Evolutionary conservation across 2,888 invertebrate species (phyloP).

Genomic region (Nomada fabriciana): DNA sequence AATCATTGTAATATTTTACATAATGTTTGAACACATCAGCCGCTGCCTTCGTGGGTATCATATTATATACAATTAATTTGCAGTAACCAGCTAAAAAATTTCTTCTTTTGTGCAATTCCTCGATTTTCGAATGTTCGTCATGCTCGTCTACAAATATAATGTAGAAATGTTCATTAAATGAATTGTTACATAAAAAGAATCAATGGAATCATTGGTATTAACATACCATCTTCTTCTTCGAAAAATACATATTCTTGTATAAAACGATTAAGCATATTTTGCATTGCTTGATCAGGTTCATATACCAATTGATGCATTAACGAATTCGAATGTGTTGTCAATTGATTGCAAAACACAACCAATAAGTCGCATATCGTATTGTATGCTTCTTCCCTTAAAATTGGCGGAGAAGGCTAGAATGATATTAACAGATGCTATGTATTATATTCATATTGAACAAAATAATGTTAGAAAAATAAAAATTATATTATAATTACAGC

Average conservation of each 20-base stretch:
- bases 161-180: background rate
- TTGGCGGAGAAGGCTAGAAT: constrained; percentile 66
- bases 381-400: constrained; percentile 89
- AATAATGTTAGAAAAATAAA: background rate
- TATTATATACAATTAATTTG: constrained; percentile 98
- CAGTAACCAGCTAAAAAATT: constrained; percentile 98
- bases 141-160: constrained; percentile 88
- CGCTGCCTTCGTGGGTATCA: constrained; percentile 95
- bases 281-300: constrained; percentile 92
- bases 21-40: constrained; percentile 99
- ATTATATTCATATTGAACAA: background rate
- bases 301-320: constrained; percentile 89
- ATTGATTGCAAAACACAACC: constrained; percentile 95
- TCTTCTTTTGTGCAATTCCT: constrained; percentile 97
- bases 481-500: constrained; percentile 85
- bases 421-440: constrained; percentile 17
- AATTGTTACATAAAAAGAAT: background rate
- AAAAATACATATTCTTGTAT: constrained; percentile 97
- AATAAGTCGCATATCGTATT: constrained; percentile 97
- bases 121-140: constrained; percentile 97
- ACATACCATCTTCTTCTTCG: constrained; percentile 93
- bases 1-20: constrained; percentile 99
- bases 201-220: background rate
- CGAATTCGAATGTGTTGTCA: constrained; percentile 86
- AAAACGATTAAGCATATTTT: constrained; percentile 94